Evolutionary conservation across 2,797 vertebrate genomes (phyloP).

Genomic region (Hozukius guyotensis): DNA sequence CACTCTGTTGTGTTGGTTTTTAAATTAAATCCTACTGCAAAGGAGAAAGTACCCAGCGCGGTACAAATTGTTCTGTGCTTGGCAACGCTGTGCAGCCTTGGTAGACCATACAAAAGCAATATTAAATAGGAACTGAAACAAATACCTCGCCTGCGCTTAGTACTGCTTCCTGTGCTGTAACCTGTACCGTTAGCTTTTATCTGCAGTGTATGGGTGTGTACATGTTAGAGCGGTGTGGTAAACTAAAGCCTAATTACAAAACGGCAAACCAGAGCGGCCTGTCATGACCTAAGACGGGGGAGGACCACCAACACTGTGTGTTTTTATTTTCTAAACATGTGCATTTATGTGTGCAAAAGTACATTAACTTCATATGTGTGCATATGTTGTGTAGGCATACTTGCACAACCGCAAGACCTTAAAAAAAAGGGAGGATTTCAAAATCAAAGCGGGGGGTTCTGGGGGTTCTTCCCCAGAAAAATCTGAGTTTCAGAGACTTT

Average conservation of each 20-base stretch:
- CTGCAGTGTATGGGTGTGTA: not conserved
- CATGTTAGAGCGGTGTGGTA: not conserved
- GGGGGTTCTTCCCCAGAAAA: too few relatives aligned
- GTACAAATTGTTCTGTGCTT: conserved; percentile 26
- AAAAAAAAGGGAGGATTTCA: too few relatives aligned
- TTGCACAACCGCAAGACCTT: too few relatives aligned
- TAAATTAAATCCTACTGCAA: conserved; percentile 51
- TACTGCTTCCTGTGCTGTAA: conserved; percentile 36
- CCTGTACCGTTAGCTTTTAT: conserved; percentile 22
- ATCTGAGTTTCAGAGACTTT: too few relatives aligned
- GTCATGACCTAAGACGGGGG: conserved; percentile 6
- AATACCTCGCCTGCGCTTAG: not conserved
- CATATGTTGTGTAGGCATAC: not conserved
- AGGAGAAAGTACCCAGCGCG: conserved; percentile 1
- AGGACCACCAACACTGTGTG: conserved; percentile 31
- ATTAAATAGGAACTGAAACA: conserved; percentile 60
- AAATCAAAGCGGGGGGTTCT: too few relatives aligned
- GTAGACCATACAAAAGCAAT: conserved; percentile 4
- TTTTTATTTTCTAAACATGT: not conserved
- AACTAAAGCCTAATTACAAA: conserved; percentile 35
- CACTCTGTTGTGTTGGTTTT: conserved; percentile 24
- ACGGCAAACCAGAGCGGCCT: not conserved
- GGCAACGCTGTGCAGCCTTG: not conserved
- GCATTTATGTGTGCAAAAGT: not conserved
- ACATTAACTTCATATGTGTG: not conserved